Base-by-base conservation (phyloP, 2,888 invertebrate species). In the Oxytorus armatus region DNA sequence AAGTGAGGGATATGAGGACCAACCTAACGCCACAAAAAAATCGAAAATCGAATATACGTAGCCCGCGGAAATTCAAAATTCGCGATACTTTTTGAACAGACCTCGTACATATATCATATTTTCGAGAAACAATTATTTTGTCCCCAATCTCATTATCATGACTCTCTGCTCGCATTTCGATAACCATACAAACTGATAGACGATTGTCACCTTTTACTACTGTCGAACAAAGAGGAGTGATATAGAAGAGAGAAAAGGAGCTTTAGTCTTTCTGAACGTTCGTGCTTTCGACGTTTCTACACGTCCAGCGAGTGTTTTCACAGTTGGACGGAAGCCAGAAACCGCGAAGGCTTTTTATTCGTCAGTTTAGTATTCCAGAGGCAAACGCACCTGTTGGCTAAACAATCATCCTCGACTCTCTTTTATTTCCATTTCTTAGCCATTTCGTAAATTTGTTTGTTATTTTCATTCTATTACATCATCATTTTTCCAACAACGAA, bases 331-430 rank as follows among this genome's bases (percentile, higher is more conserved):
- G 44, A 39, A 63, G 81, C 81, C 81, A 81, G 69, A 65, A 74
- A 51, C 42, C 29, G 72, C 5, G 44, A 23, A 66, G 66, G 63
- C 23, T 51, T 77, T 72, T 79, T 57, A 59, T 74, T 59, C 81
- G 57, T 59, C 69, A 66, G 70, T 77, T 74, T 74, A 14, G 57
- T 33, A 69, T 51, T 77, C 74, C 77, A 69, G 69, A 59, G 47
- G 77, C 44, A 57, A 69, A 59, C 53, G 77, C 81, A 81, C 81
- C 81, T 81, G 81, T 81, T 81, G 81, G 81, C 74, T 42, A 70
- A 81, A 81, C 81, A 77, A 77, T 77, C 65, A 74, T 74, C 59
- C 36, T 59, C 49, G 1, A 44, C 57, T 42, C 44, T 0, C 18
- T 69, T 29, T 63, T 77, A 47, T 70, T 65, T 65, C 23, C 53